phyloP scores from a whole-genome alignment of 2,888 invertebrate genomes.

The Trilocha varians region DNA sequence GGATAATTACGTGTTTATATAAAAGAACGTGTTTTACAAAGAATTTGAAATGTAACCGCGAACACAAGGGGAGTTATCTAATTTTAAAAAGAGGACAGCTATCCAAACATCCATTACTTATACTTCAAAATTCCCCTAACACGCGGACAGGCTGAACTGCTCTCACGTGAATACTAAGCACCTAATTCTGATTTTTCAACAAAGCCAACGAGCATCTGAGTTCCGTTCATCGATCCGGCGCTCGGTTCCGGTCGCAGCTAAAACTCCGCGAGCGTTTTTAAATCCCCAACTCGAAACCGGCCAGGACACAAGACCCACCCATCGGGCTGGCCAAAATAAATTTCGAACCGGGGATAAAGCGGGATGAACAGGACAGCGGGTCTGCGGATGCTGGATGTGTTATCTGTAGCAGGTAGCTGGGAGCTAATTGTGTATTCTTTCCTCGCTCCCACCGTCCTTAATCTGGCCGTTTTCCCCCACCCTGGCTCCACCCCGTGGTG shows the following conservation, averaged over 20 bases:
- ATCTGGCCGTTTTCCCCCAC: constrained; percentile 56
- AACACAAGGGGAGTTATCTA: neutral
- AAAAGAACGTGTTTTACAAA: neutral
- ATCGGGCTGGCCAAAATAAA: constrained; percentile 23
- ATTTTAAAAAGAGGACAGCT: constrained; percentile 15
- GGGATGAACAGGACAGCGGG: constrained; percentile 28
- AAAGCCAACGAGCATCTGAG: constrained; percentile 53
- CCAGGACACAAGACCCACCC: constrained; percentile 38
- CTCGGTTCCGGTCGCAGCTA: constrained; percentile 62
- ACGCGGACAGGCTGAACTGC: constrained; percentile 25
- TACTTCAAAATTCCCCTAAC: constrained; percentile 21
- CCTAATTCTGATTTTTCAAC: constrained; percentile 67
- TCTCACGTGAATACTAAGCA: constrained; percentile 60
- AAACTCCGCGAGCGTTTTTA: constrained; percentile 56
- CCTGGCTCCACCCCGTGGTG: constrained; percentile 29
- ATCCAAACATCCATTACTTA: constrained; percentile 19
- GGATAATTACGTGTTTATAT: neutral
- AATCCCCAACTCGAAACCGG: constrained; percentile 53
- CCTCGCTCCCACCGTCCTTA: constrained; percentile 67
- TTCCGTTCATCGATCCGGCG: constrained; percentile 61
- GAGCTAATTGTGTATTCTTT: constrained; percentile 74
- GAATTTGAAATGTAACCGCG: neutral
- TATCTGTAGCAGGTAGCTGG: constrained; percentile 67
- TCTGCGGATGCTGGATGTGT: constrained; percentile 50
- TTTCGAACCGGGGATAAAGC: constrained; percentile 16